Evolutionary conservation across 2,888 invertebrate genomes (phyloP).

Genomic region (Dynastes hyllus): DNA sequence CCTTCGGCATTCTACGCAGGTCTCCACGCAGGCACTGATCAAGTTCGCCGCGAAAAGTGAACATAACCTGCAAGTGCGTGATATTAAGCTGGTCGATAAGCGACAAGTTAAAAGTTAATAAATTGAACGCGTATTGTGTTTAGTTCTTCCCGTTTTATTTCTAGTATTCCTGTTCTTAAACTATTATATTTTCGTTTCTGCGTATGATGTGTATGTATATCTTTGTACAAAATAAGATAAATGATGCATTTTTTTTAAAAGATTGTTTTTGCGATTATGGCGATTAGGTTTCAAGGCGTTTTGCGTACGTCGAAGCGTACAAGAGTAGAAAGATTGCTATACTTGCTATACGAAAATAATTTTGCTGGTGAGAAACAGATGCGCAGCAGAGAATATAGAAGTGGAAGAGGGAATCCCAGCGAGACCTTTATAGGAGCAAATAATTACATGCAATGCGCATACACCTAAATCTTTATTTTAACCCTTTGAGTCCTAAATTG

Average conservation of each 20-base stretch:
- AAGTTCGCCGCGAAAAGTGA: slow-evolving; percentile 88
- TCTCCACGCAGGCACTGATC: slow-evolving; percentile 87
- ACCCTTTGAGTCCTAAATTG: no score
- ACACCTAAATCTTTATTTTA: no score
- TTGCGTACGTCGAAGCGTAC: no score
- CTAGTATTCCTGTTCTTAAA: not conserved
- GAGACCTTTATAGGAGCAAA: no score
- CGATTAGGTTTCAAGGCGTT: no score
- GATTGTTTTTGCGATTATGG: not conserved
- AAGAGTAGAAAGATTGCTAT: no score
- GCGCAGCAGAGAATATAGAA: no score
- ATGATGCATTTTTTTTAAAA: slow-evolving; percentile 2
- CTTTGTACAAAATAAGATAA: slow-evolving; percentile 2
- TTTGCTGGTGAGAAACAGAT: no score
- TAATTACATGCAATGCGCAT: no score
- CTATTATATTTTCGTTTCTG: not conserved
- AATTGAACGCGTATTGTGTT: not conserved
- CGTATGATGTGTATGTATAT: slow-evolving; percentile 9
- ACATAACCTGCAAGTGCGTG: slow-evolving; percentile 85
- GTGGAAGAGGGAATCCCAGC: no score
- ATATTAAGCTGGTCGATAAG: slow-evolving; percentile 83
- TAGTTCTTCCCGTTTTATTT: slow-evolving; percentile 1
- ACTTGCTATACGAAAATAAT: no score
- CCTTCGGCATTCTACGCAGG: slow-evolving; percentile 85
- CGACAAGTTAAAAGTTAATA: slow-evolving; percentile 62